Base-by-base conservation (phyloP, 1,140 invertebrate species). In the Scaptodrosophila lebanonensis region DNA sequence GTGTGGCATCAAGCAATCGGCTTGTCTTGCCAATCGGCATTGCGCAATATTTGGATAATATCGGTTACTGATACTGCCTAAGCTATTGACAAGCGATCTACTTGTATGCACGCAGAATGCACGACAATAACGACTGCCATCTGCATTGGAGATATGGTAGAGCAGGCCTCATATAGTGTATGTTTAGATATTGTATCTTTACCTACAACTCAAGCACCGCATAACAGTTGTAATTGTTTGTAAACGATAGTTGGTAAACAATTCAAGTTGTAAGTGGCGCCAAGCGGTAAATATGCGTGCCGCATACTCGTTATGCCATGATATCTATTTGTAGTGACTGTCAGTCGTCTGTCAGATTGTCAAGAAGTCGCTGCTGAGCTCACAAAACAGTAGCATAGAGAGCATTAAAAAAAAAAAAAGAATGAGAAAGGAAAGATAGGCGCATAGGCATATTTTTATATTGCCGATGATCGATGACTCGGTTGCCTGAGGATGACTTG, bases 211-310 rank as follows among this genome's bases (percentile, higher is more conserved):
- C 22, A 25, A 17, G 22, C 33, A 47, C 17, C 11, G 58, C 51
- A 63, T 65, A 79, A 79, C 60, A 61, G 73, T 79, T 79, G 69
- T 77, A 77, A 77, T 77, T 79, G 75, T 82, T 82, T 79, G 73
- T 79, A 69, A 79, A 73, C 73, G 73, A 77, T 77, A 79, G 68
- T 77, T 77, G 64, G 64, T 64, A 77, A 77, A 77, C 73, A 77
- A 71, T 68, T 67, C 47, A 63, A 63, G 72, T 65, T 73, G 70
- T 49, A 66, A 56, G 66, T 79, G 73, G 73, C 73, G 73, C 73
- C 73, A 66, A 56, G 73, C 61, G 57, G 61, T 75, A 82, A 79
- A 79, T 64, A 77, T 57, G 35, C 54, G 40, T 44, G 29, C 40
- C 47, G 56, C 12, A 57, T 53, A 47, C 32, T 16, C 20, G 18